Evolutionary conservation across 2,888 invertebrate genomes (phyloP).

Genomic region (Deilephila elpenor): DNA sequence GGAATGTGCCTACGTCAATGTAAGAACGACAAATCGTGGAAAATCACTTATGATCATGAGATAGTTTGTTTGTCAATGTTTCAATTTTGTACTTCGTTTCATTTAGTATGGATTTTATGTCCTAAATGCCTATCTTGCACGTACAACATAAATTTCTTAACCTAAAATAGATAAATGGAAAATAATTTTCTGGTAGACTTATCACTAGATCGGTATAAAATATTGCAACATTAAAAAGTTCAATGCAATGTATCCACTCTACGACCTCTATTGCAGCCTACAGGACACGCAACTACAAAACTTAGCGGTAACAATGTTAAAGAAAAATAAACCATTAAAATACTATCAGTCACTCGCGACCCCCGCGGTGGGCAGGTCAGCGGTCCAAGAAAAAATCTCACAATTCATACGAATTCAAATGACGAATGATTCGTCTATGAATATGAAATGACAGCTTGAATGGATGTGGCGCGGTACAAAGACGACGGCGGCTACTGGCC

Average conservation of each 20-base stretch:
- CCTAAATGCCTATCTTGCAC: background rate
- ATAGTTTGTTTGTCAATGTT: no score
- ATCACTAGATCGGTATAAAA: no score
- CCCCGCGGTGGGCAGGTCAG: conserved; percentile 82
- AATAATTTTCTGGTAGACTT: no score
- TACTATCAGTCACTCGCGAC: conserved; percentile 79
- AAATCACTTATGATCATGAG: no score
- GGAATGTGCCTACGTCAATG: background rate
- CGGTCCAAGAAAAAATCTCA: conserved; percentile 74
- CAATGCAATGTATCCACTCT: background rate
- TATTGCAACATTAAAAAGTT: background rate
- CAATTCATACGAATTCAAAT: conserved; percentile 78
- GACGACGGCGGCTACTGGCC: conserved; percentile 71
- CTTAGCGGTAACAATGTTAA: conserved; percentile 79
- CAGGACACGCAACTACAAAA: conserved; percentile 68
- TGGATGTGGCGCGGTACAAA: conserved; percentile 73
- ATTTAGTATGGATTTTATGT: background rate
- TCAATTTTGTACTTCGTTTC: no score
- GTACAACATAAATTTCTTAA: no score
- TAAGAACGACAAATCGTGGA: no score
- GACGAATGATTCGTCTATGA: conserved; percentile 84
- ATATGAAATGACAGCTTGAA: conserved; percentile 84
- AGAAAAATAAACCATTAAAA: conserved; percentile 84
- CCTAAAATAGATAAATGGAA: no score
- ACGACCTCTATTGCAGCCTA: conserved; percentile 35